These are phyloP conservation scores for Agriopis marginaria DNA, from an alignment of 2,888 invertebrate species.

Conservation along the genomic window DNA sequence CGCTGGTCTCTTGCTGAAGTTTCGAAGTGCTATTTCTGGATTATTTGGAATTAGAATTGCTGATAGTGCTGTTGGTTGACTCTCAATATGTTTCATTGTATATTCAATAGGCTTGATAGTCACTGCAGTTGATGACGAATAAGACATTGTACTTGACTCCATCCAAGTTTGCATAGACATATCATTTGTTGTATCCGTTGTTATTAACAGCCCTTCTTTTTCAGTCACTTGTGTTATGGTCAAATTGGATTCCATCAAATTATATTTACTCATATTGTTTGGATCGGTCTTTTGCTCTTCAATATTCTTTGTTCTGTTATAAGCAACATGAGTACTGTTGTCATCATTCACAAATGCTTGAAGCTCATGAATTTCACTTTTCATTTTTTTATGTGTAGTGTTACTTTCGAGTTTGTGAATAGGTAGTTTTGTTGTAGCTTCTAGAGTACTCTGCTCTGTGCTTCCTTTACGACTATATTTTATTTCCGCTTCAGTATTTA, in stretches of 20 bases:
- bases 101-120: constrained; percentile 59
- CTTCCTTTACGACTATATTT: constrained; percentile 59
- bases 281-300: constrained; percentile 76
- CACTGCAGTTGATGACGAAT: constrained; percentile 58
- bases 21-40: constrained; percentile 67
- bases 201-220: constrained; percentile 76
- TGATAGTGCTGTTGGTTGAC: constrained; percentile 85
- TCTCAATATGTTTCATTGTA: constrained; percentile 66
- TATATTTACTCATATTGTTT: constrained; percentile 73
- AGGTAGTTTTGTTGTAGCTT: constrained; percentile 61
- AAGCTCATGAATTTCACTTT: constrained; percentile 79
- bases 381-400: constrained; percentile 73
- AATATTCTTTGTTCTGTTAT: constrained; percentile 78
- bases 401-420: constrained; percentile 62
- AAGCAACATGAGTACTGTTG: constrained; percentile 75
- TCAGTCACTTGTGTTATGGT: constrained; percentile 79
- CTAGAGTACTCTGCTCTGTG: constrained; percentile 55
- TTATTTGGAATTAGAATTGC: constrained; percentile 87
- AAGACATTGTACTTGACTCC: constrained; percentile 71
- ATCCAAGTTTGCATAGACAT: constrained; percentile 77
- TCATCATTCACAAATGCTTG: constrained; percentile 75
- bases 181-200: constrained; percentile 79
- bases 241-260: constrained; percentile 79
- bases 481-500: constrained; percentile 51
- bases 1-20: constrained; percentile 72